Evolutionary conservation across 2,113 vertebrate species (phyloP).

Genomic region (Labeo catla): DNA sequence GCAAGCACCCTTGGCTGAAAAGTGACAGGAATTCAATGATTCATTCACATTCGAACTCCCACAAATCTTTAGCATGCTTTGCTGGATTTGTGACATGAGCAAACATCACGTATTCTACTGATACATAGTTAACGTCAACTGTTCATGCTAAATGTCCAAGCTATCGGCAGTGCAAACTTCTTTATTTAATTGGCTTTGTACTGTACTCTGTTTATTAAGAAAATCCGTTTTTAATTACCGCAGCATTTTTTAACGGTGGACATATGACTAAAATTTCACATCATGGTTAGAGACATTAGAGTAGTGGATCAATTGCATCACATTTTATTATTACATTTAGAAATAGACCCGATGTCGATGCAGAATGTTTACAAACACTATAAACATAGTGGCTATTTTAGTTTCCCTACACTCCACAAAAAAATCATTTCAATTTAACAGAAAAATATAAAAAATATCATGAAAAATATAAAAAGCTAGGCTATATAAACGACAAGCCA

Average conservation of each 20-base stretch:
- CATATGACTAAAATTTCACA: background rate
- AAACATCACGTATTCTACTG: conserved; percentile 20
- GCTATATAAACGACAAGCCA: too few relatives aligned
- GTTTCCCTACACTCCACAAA: too few relatives aligned
- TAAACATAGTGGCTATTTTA: too few relatives aligned
- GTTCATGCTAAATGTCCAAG: background rate
- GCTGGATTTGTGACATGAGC: conserved; percentile 23
- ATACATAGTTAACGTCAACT: background rate
- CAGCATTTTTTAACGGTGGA: background rate
- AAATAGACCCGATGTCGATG: too few relatives aligned
- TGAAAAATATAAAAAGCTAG: too few relatives aligned
- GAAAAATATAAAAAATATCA: too few relatives aligned
- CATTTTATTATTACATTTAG: too few relatives aligned
- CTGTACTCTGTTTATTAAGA: background rate
- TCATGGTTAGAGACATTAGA: background rate
- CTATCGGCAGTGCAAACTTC: background rate
- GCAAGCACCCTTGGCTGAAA: conserved; percentile 27
- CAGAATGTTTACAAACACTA: too few relatives aligned
- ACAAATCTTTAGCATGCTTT: conserved; percentile 3
- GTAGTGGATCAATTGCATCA: too few relatives aligned
- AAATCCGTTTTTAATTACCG: background rate
- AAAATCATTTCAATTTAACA: too few relatives aligned
- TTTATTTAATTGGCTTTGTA: background rate
- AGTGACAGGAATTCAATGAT: background rate
- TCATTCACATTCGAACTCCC: conserved; percentile 44